Percentiles rank a stretch among this genome's conserved stretches.
Conservation (phyloP, 2,797 vertebrate genomes). For the Sparidentex hasta region DNA sequence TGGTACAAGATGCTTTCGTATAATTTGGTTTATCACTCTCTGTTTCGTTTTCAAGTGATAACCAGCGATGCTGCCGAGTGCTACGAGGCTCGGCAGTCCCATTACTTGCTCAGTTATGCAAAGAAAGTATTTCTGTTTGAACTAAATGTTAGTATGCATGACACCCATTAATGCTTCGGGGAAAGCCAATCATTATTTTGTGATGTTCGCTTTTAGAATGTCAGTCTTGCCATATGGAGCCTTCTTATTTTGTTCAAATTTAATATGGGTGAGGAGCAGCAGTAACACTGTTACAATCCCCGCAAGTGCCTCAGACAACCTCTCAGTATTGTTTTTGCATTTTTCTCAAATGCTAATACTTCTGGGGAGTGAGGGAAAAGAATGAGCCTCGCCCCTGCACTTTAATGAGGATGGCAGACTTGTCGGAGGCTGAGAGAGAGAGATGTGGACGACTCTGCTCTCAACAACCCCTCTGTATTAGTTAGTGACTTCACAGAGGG, state of each 20-base stretch:
- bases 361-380: constrained; percentile 1
- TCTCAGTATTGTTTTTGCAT: constrained; percentile 36
- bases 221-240: constrained; percentile 8
- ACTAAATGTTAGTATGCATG: constrained; percentile 46
- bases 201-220: constrained; percentile 37
- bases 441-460: constrained; percentile 21
- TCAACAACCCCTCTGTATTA: constrained; percentile 31
- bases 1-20: not conserved
- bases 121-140: constrained; percentile 43
- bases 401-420: constrained; percentile 34
- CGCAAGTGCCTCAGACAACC: constrained; percentile 27
- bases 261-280: constrained; percentile 40
- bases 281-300: constrained; percentile 20
- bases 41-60: constrained; percentile 20
- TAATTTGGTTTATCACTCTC: not conserved
- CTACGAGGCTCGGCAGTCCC: constrained; percentile 22
- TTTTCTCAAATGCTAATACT: constrained; percentile 33
- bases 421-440: constrained; percentile 22
- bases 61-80: constrained; percentile 20
- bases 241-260: constrained; percentile 31
- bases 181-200: constrained; percentile 27
- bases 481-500: constrained; percentile 22
- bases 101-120: constrained; percentile 39
- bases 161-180: constrained; percentile 45
- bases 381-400: not conserved